Conservation (phyloP, 2,113 vertebrate species). For the Solea senegalensis region DNA sequence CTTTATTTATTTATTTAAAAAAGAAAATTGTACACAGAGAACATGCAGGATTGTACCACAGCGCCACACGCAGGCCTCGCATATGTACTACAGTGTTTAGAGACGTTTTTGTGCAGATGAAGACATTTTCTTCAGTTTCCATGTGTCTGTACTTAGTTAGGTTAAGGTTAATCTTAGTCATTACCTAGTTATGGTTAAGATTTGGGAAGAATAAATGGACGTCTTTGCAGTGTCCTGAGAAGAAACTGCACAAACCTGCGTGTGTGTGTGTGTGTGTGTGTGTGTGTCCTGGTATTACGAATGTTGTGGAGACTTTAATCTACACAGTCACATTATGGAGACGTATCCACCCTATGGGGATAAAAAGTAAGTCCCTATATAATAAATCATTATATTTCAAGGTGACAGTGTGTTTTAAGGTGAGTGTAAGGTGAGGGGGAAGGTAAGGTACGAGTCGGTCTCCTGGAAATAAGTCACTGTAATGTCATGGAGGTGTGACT, state of each 20-base stretch:
- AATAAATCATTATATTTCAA: not conserved
- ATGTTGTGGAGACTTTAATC: not conserved
- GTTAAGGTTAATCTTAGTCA: too few species aligned
- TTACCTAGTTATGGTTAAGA: too few species aligned
- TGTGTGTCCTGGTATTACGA: not conserved
- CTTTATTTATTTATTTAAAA: too few species aligned
- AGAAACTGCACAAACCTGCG: not conserved
- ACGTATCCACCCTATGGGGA: not conserved
- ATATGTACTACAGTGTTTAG: too few species aligned
- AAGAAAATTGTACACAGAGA: too few species aligned
- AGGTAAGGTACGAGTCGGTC: not conserved
- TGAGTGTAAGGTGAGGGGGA: not conserved
- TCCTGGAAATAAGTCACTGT: not conserved
- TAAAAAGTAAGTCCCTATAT: not conserved
- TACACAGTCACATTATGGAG: not conserved
- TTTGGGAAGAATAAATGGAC: too few species aligned
- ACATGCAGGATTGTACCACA: too few species aligned
- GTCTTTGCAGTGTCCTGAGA: too few species aligned
- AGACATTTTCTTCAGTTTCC: too few species aligned
- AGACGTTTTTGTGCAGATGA: too few species aligned
- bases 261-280: constrained; percentile 24
- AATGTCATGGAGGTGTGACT: not conserved
- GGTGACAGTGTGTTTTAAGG: not conserved
- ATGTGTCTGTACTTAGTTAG: too few species aligned
- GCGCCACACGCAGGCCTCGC: too few species aligned